phyloP scores from a whole-genome alignment of 2,113 vertebrate genomes.

The Aptenodytes forsteri region DNA sequence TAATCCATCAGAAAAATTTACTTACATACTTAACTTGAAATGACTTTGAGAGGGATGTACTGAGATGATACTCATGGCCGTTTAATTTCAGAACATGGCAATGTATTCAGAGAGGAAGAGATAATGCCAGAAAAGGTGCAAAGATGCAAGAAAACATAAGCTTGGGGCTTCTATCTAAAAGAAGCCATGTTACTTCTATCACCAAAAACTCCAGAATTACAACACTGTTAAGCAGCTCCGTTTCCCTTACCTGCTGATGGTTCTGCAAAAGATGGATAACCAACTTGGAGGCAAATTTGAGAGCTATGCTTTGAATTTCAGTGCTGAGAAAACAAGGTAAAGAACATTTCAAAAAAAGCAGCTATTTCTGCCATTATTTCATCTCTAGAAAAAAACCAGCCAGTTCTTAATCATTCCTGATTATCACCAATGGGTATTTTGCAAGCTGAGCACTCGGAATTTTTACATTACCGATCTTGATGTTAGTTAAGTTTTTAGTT shows the following conservation, averaged over 20 bases:
- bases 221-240: background rate
- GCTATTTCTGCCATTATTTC: background rate
- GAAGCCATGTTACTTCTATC: background rate
- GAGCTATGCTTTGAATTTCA: slow-evolving; percentile 85
- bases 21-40: background rate
- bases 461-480: background rate
- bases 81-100: background rate
- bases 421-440: background rate
- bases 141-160: background rate
- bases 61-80: background rate
- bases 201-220: background rate
- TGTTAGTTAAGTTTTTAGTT: background rate
- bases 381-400: background rate
- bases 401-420: background rate
- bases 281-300: slow-evolving; percentile 85
- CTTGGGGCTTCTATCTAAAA: background rate
- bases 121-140: background rate
- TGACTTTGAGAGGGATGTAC: background rate
- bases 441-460: background rate
- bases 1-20: background rate
- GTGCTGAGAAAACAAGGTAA: slow-evolving; percentile 76
- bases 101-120: background rate
- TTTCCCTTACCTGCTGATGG: slow-evolving; percentile 75
- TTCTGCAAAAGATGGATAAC: slow-evolving; percentile 72
- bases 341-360: background rate